Base-by-base conservation (phyloP, 2,113 vertebrate genomes). In the Lota lota region DNA sequence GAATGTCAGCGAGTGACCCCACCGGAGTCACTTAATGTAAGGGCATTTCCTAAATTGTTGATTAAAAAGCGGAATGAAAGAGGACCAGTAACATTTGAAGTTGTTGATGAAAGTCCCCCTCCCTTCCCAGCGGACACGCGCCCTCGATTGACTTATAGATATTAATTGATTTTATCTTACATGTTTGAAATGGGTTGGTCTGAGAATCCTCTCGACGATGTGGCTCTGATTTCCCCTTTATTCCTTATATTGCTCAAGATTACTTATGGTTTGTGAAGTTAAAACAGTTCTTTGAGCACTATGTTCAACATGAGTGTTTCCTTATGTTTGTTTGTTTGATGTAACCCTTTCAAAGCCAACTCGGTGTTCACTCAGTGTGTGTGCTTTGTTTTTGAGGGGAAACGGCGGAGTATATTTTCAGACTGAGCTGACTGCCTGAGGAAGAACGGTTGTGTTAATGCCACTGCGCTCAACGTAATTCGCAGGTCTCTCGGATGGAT, bases 81-180 rank as follows among this genome's bases (percentile, higher is more conserved):
- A 61, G 19, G 61, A 21, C 22, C 19, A 22, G 1, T 28, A 33
- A 6, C 20, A 77, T 81, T 83, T 83, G 70, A 80, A 79, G 79
- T 64, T 84, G 75, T 67, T 87, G 17, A 69, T 69, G 70, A 78
- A 79, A 74, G 81, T 33, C 15, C 63, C 33, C 19, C 47, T 61
- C 40, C 28, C 28, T 4, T 82, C 84, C 80, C 74, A 2, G 2
- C 1, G 33, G 84, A 84, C 28, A 19, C 5, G 12, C n/a, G 72
- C 73, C 70, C 78, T 70, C 72, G 85, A 85, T 81, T 81, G 69
- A 80, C 36, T 67, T 21, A 70, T 82, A 61, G 65, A 63, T 79
- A 47, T 83, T 84, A 74, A 81, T 75, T 75, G 22, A 82, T 81
- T 76, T 79, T 74, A 69, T 78, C 61, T 74, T 80, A 72, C 76